These are phyloP conservation scores for Daboia siamensis DNA, from an alignment of 2,113 vertebrate genomes.

Conservation along the genomic window DNA sequence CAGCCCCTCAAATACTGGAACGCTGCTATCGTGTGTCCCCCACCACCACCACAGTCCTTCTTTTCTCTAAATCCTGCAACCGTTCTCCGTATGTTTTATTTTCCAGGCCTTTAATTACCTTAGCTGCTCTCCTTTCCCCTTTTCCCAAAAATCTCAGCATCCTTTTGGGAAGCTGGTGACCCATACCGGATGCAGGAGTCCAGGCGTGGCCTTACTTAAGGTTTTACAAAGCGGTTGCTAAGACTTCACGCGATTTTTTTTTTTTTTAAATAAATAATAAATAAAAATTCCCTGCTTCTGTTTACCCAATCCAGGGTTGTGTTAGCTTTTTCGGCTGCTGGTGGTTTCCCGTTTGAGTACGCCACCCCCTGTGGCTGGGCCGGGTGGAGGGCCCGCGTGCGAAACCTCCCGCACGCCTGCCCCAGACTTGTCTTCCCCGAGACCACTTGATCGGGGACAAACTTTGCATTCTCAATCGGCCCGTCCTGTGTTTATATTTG, in stretches of 20 bases:
- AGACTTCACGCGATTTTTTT: not conserved
- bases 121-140: not conserved
- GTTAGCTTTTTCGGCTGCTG: not conserved
- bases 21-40: not conserved
- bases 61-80: not conserved
- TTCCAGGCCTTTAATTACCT: not conserved
- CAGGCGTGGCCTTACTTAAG: not conserved
- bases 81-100: not conserved
- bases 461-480: not conserved
- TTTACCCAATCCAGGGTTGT: not conserved
- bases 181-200: not conserved
- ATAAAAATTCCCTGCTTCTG: not conserved
- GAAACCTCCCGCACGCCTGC: not conserved
- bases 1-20: not conserved
- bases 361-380: not conserved
- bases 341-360: not conserved
- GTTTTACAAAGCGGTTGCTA: not conserved
- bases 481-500: not conserved
- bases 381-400: not conserved
- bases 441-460: not conserved
- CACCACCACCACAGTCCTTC: not conserved
- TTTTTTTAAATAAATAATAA: no score
- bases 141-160: not conserved
- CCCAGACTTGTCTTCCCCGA: not conserved
- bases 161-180: fast-evolving